Evolutionary conservation across 2,113 vertebrate species (phyloP).

Genomic region (Benitochromis conjunctus): DNA sequence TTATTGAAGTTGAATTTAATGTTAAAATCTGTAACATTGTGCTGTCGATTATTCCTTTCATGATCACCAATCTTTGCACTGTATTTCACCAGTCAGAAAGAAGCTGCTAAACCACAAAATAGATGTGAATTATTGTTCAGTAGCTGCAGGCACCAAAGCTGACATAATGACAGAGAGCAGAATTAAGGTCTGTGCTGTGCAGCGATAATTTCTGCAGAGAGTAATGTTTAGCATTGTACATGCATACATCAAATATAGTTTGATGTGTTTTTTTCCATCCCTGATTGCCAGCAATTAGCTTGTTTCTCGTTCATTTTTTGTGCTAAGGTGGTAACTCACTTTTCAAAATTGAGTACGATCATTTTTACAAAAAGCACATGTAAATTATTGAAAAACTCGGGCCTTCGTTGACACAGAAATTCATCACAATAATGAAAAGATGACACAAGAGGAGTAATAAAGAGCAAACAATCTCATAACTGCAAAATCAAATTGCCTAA

Average conservation of each 20-base stretch:
- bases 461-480: background rate
- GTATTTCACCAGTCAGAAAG: background rate
- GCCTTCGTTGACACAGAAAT: background rate
- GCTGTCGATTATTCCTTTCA: background rate
- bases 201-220: background rate
- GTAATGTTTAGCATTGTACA: background rate
- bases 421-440: background rate
- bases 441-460: background rate
- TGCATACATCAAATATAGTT: background rate
- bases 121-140: background rate
- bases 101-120: background rate
- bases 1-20: background rate
- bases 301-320: background rate
- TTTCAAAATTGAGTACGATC: background rate
- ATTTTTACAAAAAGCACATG: background rate
- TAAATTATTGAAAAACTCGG: background rate
- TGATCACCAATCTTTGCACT: background rate
- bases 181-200: background rate
- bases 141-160: background rate
- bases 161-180: background rate
- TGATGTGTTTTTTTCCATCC: background rate
- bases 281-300: background rate
- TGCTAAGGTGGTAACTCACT: background rate
- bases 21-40: conserved; percentile 12
- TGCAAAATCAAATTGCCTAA: background rate